Base-by-base conservation (phyloP, 64 coral and sea anemone species). In the Catalaphyllia jardinei region DNA sequence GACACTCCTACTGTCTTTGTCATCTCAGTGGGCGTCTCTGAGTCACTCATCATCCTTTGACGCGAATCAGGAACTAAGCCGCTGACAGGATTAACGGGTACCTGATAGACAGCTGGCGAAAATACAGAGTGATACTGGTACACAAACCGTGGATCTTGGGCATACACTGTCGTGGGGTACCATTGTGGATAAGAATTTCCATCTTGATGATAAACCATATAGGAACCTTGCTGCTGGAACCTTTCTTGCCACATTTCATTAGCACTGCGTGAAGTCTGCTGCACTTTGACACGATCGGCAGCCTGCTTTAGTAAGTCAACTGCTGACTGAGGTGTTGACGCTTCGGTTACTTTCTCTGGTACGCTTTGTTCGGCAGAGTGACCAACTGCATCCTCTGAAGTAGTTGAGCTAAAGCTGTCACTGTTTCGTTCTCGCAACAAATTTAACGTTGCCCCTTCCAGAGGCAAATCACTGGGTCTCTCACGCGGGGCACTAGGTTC, bases 391-490 rank as follows among this genome's bases (percentile, higher is more conserved):
- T 95, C 97, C 63, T 99, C 97, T 25, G 97, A 99, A 25, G 87
- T 79, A 20, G 63, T 92, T 51, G 97, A 99, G 78, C 97, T 95
- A 29, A 95, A 82, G 72, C 97, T 99, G 67, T 99, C 97, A 88
- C 97, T 99, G 27, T 93, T 99, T 10, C 95, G 76, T 31, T 97
- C 95, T 73, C 95, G 88, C 30, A 87, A 79, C 3, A 29, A 60
- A 20, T 94, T 86, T 67, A 93, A 67, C 61, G 76, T 88, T 52
- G 78, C 64, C 31, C 90, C 91, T 31, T 93, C 85, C 20, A 86
- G 76, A 38, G 88, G 76, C 22, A 85, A 85, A 85, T 85, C 63
- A 60, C 72, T 91, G 50, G 78, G 82, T 18, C 90, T 91, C 33
- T 93, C 85, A 50, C 88, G 91, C 8, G 88, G 60, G 46, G 69